A percentile compares a stretch with the other conserved stretches of the same genome.
phyloP scores from a whole-genome alignment of 2,888 invertebrate species.

The Fabriciana adippe region DNA sequence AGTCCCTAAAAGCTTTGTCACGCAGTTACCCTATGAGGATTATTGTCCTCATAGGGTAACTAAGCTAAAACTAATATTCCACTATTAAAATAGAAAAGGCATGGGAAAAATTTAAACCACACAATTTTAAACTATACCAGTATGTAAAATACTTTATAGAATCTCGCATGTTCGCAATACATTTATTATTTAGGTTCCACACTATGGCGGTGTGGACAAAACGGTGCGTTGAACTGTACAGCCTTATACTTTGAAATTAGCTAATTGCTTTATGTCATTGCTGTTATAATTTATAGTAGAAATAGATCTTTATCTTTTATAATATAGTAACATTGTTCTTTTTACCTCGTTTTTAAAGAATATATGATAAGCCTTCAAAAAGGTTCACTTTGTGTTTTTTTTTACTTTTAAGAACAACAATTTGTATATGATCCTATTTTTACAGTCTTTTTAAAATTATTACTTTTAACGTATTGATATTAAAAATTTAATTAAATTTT shows the following conservation, averaged over 20 bases:
- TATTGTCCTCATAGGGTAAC: too few relatives aligned
- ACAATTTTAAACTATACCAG: constrained; percentile 5
- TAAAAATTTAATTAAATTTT: too few relatives aligned
- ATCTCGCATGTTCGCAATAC: constrained; percentile 30
- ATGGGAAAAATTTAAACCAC: neutral
- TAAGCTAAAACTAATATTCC: neutral
- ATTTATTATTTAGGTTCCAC: constrained; percentile 29
- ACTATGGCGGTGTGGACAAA: constrained; percentile 18
- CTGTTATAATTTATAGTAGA: neutral
- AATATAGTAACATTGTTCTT: too few relatives aligned
- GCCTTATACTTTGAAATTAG: neutral
- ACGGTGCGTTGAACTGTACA: constrained; percentile 20
- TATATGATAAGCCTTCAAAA: too few relatives aligned
- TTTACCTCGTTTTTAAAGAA: too few relatives aligned
- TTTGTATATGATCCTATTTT: too few relatives aligned
- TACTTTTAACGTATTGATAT: too few relatives aligned
- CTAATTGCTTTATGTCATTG: constrained; percentile 12
- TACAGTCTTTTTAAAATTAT: too few relatives aligned
- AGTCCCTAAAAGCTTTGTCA: too few relatives aligned
- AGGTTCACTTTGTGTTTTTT: too few relatives aligned
- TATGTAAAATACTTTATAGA: constrained; percentile 20
- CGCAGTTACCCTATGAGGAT: too few relatives aligned
- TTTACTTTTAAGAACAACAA: too few relatives aligned
- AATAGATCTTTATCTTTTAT: neutral
- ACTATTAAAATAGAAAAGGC: neutral